Base-by-base conservation (phyloP, 2,113 vertebrate genomes). In the Ciconia boyciana region DNA sequence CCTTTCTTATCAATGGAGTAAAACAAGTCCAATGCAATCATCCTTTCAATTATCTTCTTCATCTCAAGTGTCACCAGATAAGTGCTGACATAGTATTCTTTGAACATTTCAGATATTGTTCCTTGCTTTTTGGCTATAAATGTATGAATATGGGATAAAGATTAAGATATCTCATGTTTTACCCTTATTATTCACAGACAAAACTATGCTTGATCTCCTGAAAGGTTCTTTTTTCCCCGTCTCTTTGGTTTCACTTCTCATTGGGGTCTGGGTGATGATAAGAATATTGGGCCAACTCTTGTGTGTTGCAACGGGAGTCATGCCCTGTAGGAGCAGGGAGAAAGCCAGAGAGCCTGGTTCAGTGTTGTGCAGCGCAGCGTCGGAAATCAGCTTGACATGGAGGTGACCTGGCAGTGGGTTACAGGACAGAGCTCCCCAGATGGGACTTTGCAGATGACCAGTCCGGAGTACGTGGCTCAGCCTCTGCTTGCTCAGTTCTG, bases 1-100 rank as follows among this genome's bases (percentile, higher is more conserved):
- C 94, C 78, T 90, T 94, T 79, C 94, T 95, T 97, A 97, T 97
- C 96, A 97, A 97, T 95, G 95, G 83, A 97, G 86, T 94, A 74
- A 95, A 95, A 93, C 95, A 95, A 97, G 90, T 78, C 93, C 83
- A 79, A 44, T 82, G 83, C 94, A 97, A 97, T 97, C 96, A 97
- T 96, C 90, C 94, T 93, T 96, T 97, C 96, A 97, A 96, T 96
- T 97, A 98, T 96, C 97, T 91, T 87, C 94, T 97, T 95, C 95
- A 97, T 96, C 94, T 97, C 88, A 90, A 97, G 96, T 96, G 94
- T 96, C 91, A 95, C 94, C 94, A 93, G 95, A 95, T 97, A 95
- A 97, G 94, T 94, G 87, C 94, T 94, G 90, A 94, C 75, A 87
- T 80, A 86, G 88, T 88, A 94, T 97, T 97, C 94, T 93, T 97